A percentile compares a stretch with the other conserved stretches of the same genome.
Evolutionary conservation across 2,888 invertebrate species (phyloP).

Genomic region (Leucophora obtusa): DNA sequence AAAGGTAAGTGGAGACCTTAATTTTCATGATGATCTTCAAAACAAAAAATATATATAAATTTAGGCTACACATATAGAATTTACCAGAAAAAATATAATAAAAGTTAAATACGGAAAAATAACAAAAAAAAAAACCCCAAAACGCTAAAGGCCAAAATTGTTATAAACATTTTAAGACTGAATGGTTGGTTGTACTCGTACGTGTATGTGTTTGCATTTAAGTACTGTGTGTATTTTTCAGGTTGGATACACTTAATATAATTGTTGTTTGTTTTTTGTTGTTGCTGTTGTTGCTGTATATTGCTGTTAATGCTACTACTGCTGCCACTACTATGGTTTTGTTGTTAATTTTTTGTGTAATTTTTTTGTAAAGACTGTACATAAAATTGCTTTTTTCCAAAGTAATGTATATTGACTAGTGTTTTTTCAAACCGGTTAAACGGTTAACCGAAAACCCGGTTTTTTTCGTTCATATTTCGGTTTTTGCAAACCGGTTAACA

Average conservation of each 20-base stretch:
- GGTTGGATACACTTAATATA: conserved; percentile 32
- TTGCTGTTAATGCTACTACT: neutral
- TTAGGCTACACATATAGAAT: conserved; percentile 32
- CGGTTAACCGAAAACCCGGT: too few species aligned
- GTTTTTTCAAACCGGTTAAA: too few species aligned
- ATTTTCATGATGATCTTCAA: conserved; percentile 54
- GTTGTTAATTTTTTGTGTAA: neutral
- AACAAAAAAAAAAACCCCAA: conserved; percentile 24
- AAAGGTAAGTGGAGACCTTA: conserved; percentile 51
- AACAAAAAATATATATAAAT: conserved; percentile 24
- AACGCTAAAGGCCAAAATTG: conserved; percentile 50
- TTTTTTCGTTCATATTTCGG: too few species aligned
- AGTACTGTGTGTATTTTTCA: conserved; percentile 20
- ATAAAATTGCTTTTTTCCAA: too few species aligned
- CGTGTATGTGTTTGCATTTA: neutral
- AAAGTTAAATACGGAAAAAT: neutral
- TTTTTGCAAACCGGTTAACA: too few species aligned
- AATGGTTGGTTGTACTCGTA: neutral
- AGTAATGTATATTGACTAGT: too few species aligned
- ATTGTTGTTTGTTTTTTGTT: conserved; percentile 23
- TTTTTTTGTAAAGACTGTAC: too few species aligned
- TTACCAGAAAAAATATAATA: neutral
- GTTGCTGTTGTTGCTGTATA: neutral
- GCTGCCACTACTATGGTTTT: neutral
- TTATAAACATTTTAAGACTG: conserved; percentile 24